These are phyloP conservation scores for Frieseomelitta varia DNA, from an alignment of 1,140 invertebrate species.

Conservation along the genomic window DNA sequence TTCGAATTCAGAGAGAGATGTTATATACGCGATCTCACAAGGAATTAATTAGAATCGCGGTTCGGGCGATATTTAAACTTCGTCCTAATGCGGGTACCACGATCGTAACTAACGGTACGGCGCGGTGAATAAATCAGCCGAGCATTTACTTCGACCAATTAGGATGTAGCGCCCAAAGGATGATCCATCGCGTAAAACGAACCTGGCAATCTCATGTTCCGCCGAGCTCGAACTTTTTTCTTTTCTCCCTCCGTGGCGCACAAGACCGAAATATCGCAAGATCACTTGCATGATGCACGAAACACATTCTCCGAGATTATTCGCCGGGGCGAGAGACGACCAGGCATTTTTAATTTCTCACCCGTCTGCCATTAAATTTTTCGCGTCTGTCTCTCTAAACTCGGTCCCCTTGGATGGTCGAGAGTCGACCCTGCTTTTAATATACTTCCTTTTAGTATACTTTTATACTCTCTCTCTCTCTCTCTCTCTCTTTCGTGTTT, in stretches of 20 bases:
- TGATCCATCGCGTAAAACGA: conserved; percentile 6
- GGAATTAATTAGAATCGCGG: background rate
- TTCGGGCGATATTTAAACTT: background rate
- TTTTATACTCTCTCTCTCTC: background rate
- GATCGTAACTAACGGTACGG: background rate
- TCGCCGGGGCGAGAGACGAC: background rate
- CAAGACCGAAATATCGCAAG: conserved; percentile 21
- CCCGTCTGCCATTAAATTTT: conserved; percentile 34
- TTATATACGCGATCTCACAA: background rate
- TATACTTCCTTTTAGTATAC: background rate
- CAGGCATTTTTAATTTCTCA: conserved; percentile 49
- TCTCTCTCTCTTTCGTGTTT: background rate
- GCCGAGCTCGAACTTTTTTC: background rate
- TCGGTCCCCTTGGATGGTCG: background rate
- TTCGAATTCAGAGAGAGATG: background rate
- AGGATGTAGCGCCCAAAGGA: background rate
- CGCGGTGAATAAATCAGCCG: conserved; percentile 16
- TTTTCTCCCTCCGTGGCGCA: too few species aligned
- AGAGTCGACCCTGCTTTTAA: background rate
- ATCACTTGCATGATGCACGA: conserved; percentile 18
- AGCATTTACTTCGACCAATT: conserved; percentile 25
- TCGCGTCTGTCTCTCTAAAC: conserved; percentile 4
- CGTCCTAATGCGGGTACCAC: background rate
- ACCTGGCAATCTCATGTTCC: conserved; percentile 7
- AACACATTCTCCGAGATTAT: conserved; percentile 40